These are phyloP conservation scores for Phengaris arion DNA, from an alignment of 2,888 invertebrate genomes.

Conservation along the genomic window DNA sequence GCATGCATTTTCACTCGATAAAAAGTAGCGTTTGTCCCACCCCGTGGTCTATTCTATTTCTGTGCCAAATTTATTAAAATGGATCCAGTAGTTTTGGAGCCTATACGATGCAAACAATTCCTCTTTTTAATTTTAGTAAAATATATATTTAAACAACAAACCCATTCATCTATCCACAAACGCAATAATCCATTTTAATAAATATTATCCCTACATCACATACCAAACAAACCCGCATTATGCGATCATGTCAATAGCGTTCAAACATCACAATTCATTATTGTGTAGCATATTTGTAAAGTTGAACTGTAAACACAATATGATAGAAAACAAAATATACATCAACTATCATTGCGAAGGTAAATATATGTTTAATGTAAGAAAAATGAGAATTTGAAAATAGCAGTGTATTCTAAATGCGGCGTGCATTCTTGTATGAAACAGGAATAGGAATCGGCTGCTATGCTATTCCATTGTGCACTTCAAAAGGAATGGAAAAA, in stretches of 20 bases:
- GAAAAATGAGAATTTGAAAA: constrained; percentile 6
- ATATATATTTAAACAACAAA: not conserved
- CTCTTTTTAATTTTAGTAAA: too few species aligned
- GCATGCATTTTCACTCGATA: too few species aligned
- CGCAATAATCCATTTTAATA: not conserved
- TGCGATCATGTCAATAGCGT: constrained; percentile 4
- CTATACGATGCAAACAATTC: too few species aligned
- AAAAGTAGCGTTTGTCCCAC: too few species aligned
- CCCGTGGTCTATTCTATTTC: too few species aligned
- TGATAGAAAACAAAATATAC: constrained; percentile 3
- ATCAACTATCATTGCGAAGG: not conserved
- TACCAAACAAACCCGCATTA: not conserved
- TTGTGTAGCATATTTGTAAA: constrained; percentile 15
- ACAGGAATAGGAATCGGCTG: constrained; percentile 25
- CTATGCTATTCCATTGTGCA: constrained; percentile 22
- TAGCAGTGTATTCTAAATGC: constrained; percentile 18
- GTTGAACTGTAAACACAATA: not conserved
- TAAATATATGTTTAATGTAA: constrained; percentile 5
- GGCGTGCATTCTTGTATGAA: constrained; percentile 21
- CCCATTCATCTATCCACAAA: not conserved
- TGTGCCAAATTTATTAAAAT: too few species aligned
- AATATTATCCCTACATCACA: not conserved
- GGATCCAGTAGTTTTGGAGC: too few species aligned
- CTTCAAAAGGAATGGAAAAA: constrained; percentile 27
- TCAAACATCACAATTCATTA: not conserved